A percentile compares a stretch with the other conserved stretches of the same genome.
Conservation (phyloP, 2,888 invertebrate species). For the Cantharis flavilabris region DNA sequence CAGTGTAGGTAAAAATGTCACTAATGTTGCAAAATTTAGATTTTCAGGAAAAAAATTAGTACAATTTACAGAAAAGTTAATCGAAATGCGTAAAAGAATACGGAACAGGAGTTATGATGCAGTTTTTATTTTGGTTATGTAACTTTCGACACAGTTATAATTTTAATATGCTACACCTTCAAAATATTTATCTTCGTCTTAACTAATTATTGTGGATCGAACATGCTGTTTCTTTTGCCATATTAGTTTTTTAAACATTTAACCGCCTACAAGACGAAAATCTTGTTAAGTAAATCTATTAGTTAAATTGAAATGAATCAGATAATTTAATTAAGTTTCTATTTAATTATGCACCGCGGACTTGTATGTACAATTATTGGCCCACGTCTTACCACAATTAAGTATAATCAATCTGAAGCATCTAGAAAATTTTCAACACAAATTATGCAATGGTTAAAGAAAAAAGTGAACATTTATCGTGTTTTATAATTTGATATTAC, state of each 20-base stretch:
- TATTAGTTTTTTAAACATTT: not conserved
- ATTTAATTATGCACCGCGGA: constrained; percentile 10
- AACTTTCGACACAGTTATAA: not conserved
- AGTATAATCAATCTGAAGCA: not conserved
- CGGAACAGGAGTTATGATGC: not conserved
- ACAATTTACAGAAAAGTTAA: no score
- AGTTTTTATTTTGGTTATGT: not conserved
- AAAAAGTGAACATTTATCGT: not conserved
- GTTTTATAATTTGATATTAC: not conserved
- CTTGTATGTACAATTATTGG: constrained; percentile 6
- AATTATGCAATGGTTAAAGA: not conserved
- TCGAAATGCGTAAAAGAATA: not conserved
- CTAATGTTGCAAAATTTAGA: no score
- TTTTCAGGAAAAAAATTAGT: no score
- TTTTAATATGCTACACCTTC: not conserved
- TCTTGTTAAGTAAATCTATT: constrained; percentile 1
- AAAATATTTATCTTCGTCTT: not conserved
- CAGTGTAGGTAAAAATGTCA: no score
- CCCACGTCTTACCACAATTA: not conserved
- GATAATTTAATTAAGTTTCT: constrained; percentile 17
- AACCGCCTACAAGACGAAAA: constrained; percentile 1
- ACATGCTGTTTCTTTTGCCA: not conserved
- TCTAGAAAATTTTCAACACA: not conserved
- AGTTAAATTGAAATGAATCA: not conserved
- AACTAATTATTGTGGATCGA: not conserved